A percentile compares a stretch with the other conserved stretches of the same genome.
Conservation (phyloP, 2,113 vertebrate species). For the Oxyura jamaicensis region DNA sequence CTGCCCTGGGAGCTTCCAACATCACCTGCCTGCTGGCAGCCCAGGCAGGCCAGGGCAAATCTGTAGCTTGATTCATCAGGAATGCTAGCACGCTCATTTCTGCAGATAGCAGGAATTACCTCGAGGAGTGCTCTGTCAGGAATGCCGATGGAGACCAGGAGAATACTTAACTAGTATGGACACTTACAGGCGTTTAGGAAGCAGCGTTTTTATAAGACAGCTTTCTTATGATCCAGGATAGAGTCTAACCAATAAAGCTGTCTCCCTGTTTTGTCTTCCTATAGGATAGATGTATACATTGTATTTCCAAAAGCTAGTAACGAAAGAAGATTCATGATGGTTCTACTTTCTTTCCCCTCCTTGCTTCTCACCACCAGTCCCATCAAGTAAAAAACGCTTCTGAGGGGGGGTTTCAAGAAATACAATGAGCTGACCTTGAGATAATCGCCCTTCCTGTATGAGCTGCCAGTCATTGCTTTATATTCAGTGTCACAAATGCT, state of each 20-base stretch:
- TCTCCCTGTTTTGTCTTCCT: not conserved
- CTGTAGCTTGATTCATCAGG: not conserved
- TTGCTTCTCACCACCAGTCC: not conserved
- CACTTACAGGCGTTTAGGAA: not conserved
- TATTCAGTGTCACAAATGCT: not conserved
- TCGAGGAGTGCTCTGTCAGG: not conserved
- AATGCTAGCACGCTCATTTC: not conserved
- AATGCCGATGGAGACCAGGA: not conserved
- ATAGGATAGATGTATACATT: not conserved
- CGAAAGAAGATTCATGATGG: not conserved
- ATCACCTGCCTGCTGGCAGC: not conserved
- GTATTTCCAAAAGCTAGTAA: not conserved
- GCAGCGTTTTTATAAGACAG: not conserved
- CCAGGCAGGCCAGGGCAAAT: not conserved
- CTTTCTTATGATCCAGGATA: not conserved
- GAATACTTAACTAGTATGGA: not conserved
- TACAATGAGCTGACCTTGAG: not conserved
- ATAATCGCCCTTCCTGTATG: not conserved
- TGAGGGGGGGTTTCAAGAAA: not conserved
- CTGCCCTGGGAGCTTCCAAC: not conserved
- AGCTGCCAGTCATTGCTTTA: not conserved
- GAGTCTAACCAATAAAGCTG: not conserved
- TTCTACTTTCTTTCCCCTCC: not conserved
- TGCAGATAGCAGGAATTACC: not conserved
- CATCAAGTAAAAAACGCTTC: not conserved